Conservation (phyloP, 1,140 invertebrate species). For the Ceratina calcarata region DNA sequence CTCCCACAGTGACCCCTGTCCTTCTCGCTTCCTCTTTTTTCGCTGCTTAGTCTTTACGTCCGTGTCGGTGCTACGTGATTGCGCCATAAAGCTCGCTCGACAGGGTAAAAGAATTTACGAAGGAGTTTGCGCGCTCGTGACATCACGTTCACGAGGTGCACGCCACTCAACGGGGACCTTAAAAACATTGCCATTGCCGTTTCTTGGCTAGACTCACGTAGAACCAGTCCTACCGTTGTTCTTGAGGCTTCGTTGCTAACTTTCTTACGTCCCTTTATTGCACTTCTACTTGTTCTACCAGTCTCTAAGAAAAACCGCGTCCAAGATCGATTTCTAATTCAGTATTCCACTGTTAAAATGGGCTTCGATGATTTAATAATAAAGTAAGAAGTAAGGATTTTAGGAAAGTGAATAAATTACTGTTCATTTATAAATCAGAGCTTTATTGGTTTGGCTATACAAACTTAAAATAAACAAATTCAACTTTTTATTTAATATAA, state of each 20-base stretch:
- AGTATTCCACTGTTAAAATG: no score
- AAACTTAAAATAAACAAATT: no score
- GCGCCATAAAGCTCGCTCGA: constrained; percentile 30
- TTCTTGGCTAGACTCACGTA: neutral
- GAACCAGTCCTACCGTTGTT: neutral
- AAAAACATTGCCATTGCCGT: constrained; percentile 20
- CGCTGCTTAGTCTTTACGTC: constrained; percentile 5
- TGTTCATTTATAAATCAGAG: no score
- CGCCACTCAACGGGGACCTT: constrained; percentile 17
- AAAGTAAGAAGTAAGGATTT: no score
- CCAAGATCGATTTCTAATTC: no score
- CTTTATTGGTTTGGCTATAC: no score
- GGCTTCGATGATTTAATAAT: no score
- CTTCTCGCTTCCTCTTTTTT: constrained; percentile 16
- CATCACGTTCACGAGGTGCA: constrained; percentile 43
- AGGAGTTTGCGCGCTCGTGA: constrained; percentile 40
- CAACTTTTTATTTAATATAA: no score
- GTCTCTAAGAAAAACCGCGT: neutral
- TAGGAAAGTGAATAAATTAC: no score
- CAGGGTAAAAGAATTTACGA: constrained; percentile 33
- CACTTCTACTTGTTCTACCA: neutral
- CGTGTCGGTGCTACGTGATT: constrained; percentile 38
- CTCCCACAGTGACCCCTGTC: neutral
- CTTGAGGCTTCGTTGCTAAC: neutral
- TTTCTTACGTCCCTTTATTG: neutral